These are phyloP conservation scores for Leptobrachium leishanense DNA, from an alignment of 2,113 vertebrate species.

Conservation along the genomic window DNA sequence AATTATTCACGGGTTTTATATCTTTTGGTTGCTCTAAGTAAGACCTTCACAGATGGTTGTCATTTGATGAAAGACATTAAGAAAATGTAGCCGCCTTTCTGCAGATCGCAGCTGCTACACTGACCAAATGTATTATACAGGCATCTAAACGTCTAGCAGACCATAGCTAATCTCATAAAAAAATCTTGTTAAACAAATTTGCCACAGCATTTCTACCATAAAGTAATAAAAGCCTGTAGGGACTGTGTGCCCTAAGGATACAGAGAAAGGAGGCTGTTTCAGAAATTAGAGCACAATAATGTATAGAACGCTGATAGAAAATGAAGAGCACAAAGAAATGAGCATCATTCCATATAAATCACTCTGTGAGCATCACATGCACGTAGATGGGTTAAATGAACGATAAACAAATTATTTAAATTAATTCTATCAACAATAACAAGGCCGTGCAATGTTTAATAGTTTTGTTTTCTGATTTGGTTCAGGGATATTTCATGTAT, in stretches of 20 bases:
- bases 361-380: no score
- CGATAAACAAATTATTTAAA: no score
- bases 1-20: constrained; percentile 30
- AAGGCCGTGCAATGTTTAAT: no score
- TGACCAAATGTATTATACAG: constrained; percentile 23
- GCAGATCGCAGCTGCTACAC: constrained; percentile 29
- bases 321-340: neutral
- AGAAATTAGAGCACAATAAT: neutral
- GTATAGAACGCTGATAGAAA: neutral
- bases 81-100: constrained; percentile 32
- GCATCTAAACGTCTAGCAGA: constrained; percentile 16
- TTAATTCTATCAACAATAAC: no score
- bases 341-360: no score
- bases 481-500: no score
- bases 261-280: neutral
- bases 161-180: constrained; percentile 40
- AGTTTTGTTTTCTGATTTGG: no score
- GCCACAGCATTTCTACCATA: constrained; percentile 17
- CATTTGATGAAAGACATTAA: constrained; percentile 36
- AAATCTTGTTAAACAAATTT: constrained; percentile 41
- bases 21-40: constrained; percentile 18
- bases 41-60: constrained; percentile 45
- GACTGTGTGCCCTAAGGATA: neutral
- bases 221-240: constrained; percentile 7
- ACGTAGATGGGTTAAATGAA: no score